These are phyloP conservation scores for Xenopus borealis DNA, from an alignment of 2,113 vertebrate species.

Conservation along the genomic window DNA sequence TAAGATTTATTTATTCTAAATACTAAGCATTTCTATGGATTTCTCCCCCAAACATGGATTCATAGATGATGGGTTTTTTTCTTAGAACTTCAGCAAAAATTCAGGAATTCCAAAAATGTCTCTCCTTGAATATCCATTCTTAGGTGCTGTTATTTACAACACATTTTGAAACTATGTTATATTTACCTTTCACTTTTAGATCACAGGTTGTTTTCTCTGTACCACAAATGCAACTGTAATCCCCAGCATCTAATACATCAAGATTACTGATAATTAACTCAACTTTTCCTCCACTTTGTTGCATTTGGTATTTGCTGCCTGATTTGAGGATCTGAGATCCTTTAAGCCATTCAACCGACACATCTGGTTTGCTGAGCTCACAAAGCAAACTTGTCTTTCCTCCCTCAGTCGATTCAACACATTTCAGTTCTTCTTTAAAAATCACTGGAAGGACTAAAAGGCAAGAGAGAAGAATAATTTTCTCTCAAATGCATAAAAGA, in stretches of 20 bases:
- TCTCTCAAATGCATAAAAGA: too few species aligned
- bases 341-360: slow-evolving; percentile 68
- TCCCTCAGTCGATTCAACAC: slow-evolving; percentile 63
- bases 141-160: too few species aligned
- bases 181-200: slow-evolving; percentile 76
- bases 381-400: slow-evolving; percentile 63
- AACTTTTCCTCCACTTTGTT: slow-evolving; percentile 60
- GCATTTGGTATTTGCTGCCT: slow-evolving; percentile 61
- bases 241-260: slow-evolving; percentile 68
- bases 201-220: slow-evolving; percentile 70
- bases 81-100: too few species aligned
- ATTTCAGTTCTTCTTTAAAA: slow-evolving; percentile 64
- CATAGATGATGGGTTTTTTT: too few species aligned
- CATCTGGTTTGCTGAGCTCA: slow-evolving; percentile 72
- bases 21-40: too few species aligned
- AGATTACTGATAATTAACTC: slow-evolving; percentile 67
- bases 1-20: too few species aligned
- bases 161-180: background rate
- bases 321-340: slow-evolving; percentile 52
- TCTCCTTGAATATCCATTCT: too few species aligned
- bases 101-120: too few species aligned
- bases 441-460: slow-evolving; percentile 57
- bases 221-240: slow-evolving; percentile 75
- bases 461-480: background rate
- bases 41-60: too few species aligned